Conservation (phyloP, 2,797 vertebrate genomes). For the Catostomus latipinnis region DNA sequence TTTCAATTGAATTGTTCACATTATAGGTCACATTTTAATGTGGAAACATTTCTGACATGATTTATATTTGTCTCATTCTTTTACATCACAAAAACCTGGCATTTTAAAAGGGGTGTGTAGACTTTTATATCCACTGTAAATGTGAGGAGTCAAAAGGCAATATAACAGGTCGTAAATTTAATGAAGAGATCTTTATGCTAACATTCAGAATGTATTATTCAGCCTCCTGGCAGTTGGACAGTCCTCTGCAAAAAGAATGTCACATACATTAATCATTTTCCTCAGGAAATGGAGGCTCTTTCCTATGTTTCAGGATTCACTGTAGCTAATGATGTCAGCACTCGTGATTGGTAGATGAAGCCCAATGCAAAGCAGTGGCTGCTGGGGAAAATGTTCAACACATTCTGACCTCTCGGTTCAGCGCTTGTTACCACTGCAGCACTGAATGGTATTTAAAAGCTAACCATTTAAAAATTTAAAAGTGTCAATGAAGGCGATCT, state of each 20-base stretch:
- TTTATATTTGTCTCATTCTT: no score
- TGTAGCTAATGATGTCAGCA: constrained; percentile 91
- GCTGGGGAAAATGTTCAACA: constrained; percentile 94
- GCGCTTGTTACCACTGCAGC: constrained; percentile 88
- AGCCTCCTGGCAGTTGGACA: no score
- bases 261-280: background rate
- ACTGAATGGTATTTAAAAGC: constrained; percentile 78
- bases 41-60: no score
- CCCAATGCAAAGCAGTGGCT: constrained; percentile 94
- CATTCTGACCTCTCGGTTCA: constrained; percentile 95
- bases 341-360: constrained; percentile 91
- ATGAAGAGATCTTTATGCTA: background rate
- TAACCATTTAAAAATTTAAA: background rate
- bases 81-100: no score
- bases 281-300: constrained; percentile 84
- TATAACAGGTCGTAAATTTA: background rate
- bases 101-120: no score
- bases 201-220: no score
- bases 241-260: background rate
- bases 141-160: background rate
- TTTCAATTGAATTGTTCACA: no score
- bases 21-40: no score
- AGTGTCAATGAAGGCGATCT: background rate
- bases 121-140: background rate
- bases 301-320: constrained; percentile 88